phyloP scores from a whole-genome alignment of 2,888 invertebrate species.

The Amiota mariae region DNA sequence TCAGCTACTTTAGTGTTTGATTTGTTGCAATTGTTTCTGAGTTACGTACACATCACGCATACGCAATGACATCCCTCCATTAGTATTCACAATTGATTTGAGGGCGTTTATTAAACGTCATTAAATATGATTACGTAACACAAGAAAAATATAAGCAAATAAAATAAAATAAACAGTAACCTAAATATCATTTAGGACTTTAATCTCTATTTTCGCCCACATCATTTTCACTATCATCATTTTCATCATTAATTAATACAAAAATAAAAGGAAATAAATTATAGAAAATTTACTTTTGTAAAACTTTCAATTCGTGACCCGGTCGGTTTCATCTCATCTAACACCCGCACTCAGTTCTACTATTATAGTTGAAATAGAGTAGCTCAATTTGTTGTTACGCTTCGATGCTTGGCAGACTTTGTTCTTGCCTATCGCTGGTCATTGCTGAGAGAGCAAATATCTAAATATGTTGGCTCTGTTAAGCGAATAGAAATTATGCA shows the following conservation, averaged over 20 bases:
- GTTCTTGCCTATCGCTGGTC: not conserved
- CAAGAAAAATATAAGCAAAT: not conserved
- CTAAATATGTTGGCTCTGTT: not conserved
- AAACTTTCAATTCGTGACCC: not conserved
- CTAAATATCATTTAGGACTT: too few relatives aligned
- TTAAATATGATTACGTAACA: too few relatives aligned
- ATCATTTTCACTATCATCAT: too few relatives aligned
- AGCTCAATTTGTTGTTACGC: not conserved
- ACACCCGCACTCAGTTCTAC: not conserved
- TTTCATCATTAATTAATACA: too few relatives aligned
- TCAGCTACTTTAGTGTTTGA: not conserved
- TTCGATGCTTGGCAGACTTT: not conserved
- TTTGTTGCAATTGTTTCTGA: not conserved
- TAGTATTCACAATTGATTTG: too few relatives aligned
- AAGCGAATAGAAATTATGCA: conserved; percentile 14
- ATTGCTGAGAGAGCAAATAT: too few relatives aligned
- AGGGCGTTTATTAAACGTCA: too few relatives aligned
- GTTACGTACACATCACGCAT: not conserved
- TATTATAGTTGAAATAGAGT: too few relatives aligned
- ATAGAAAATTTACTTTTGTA: conserved; percentile 12
- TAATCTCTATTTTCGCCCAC: too few relatives aligned
- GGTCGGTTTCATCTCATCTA: not conserved
- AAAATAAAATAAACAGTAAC: not conserved
- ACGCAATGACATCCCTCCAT: not conserved
- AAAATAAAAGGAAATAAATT: conserved; percentile 4